Percentiles rank a stretch among this genome's conserved stretches.
Conservation (phyloP, 2,113 vertebrate genomes). For the Callorhinus ursinus region DNA sequence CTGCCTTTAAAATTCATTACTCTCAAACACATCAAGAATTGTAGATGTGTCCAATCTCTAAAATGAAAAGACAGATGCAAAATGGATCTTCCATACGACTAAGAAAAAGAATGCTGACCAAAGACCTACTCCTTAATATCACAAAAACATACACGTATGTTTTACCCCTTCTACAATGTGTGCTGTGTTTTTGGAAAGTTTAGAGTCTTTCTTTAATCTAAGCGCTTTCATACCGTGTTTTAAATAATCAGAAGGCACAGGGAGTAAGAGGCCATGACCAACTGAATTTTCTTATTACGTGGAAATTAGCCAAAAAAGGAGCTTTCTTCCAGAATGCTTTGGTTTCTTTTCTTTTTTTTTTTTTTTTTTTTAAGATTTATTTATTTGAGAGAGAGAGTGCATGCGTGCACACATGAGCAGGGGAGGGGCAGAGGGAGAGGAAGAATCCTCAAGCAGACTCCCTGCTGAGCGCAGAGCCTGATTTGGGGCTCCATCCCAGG, state of each 20-base stretch:
- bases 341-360: neutral
- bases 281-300: neutral
- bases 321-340: neutral
- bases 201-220: neutral
- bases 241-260: neutral
- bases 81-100: neutral
- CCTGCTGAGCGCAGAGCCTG: neutral
- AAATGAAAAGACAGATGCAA: neutral
- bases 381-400: neutral
- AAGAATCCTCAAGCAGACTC: neutral
- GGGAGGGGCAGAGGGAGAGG: neutral
- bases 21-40: neutral
- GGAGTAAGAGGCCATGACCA: neutral
- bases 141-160: neutral
- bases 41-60: neutral
- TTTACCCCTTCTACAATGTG: neutral
- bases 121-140: neutral
- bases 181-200: neutral
- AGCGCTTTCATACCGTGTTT: neutral
- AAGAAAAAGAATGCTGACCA: neutral
- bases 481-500: neutral
- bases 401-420: fast-evolving
- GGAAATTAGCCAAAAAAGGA: neutral
- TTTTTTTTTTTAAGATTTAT: neutral
- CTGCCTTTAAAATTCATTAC: slow-evolving; percentile 58